Evolutionary conservation across 2,113 vertebrate genomes (phyloP).

Genomic region (Plotosus lineatus): DNA sequence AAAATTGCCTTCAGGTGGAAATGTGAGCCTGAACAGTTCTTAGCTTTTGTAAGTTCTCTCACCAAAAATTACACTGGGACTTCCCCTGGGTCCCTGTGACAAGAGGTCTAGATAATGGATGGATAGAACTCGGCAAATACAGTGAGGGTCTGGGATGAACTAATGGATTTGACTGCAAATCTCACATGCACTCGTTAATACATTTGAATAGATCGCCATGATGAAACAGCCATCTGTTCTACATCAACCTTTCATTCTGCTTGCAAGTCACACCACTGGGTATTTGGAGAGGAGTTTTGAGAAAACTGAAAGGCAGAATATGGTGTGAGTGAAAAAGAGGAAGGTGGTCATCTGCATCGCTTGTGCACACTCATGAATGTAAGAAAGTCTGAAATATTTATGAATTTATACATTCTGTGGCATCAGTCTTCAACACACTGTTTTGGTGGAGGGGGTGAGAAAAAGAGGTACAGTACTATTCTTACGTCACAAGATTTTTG

Average conservation of each 20-base stretch:
- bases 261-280: neutral
- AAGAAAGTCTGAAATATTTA: conserved; percentile 21
- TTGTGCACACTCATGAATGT: conserved; percentile 10
- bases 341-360: neutral
- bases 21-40: no score
- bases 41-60: no score
- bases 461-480: no score
- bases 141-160: neutral
- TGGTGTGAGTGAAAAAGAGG: neutral
- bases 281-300: neutral
- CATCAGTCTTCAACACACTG: neutral
- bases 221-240: neutral
- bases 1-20: no score
- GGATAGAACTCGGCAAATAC: no score
- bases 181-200: neutral
- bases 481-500: no score
- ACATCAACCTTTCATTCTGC: neutral
- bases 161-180: neutral
- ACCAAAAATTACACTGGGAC: no score
- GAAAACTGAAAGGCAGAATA: neutral
- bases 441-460: neutral
- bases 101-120: no score
- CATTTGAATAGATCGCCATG: neutral
- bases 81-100: no score
- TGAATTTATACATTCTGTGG: neutral